A percentile compares a stretch with the other conserved stretches of the same genome.
Conservation (phyloP, 2,113 vertebrate genomes). For the Caracal caracal region DNA sequence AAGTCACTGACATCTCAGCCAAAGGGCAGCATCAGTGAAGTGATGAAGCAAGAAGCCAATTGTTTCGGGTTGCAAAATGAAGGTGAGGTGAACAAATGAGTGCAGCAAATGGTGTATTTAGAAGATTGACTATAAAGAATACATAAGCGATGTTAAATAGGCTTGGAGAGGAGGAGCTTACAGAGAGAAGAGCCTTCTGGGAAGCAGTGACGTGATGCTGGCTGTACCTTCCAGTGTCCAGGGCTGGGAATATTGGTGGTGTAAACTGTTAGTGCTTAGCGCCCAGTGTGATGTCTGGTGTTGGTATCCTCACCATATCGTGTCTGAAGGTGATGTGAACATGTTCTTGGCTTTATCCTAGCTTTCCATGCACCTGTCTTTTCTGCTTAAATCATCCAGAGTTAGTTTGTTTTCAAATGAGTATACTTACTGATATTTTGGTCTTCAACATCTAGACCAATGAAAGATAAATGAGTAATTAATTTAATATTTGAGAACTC, state of each 20-base stretch:
- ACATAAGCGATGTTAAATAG: not conserved
- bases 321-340: not conserved
- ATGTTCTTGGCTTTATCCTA: not conserved
- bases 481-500: not conserved
- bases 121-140: not conserved
- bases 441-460: not conserved
- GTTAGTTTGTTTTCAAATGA: not conserved
- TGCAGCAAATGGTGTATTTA: not conserved
- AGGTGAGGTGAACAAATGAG: not conserved
- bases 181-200: not conserved
- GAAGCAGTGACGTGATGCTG: not conserved
- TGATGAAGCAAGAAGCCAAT: not conserved
- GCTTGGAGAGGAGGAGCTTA: not conserved
- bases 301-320: no score
- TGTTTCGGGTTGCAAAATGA: not conserved
- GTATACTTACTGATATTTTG: not conserved
- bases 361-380: not conserved
- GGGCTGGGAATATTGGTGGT: rapidly evolving
- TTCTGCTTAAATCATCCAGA: not conserved
- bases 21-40: not conserved
- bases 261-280: rapidly evolving
- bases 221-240: not conserved
- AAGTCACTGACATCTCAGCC: not conserved
- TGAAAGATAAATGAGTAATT: not conserved
- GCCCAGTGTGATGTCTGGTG: no score